These are phyloP conservation scores for Hoplodrina blanda DNA, from an alignment of 2,888 invertebrate genomes.

Conservation along the genomic window DNA sequence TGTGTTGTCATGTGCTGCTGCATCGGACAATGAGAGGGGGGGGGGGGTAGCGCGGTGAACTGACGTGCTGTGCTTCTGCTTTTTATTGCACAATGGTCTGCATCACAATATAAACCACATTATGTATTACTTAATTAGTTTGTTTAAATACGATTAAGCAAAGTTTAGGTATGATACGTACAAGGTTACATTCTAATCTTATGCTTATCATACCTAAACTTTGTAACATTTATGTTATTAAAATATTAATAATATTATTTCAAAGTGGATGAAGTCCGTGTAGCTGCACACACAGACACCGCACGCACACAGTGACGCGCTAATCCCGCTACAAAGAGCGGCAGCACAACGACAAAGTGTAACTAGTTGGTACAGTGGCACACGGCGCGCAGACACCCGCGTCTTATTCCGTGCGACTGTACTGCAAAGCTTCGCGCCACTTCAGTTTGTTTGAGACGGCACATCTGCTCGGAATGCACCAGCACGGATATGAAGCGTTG, in stretches of 20 bases:
- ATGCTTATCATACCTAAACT: background rate
- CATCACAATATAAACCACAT: too few species aligned
- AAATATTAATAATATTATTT: background rate
- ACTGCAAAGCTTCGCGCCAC: background rate
- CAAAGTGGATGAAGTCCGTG: background rate
- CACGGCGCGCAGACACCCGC: conserved; percentile 7
- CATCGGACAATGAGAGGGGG: too few species aligned
- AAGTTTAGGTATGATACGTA: too few species aligned
- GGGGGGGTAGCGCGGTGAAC: too few species aligned
- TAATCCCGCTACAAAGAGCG: conserved; percentile 15
- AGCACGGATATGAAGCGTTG: background rate
- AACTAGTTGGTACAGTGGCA: conserved; percentile 10
- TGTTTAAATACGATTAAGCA: too few species aligned
- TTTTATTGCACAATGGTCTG: too few species aligned
- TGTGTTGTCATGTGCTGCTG: too few species aligned
- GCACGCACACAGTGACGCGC: background rate
- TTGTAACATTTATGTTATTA: background rate
- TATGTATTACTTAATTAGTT: too few species aligned
- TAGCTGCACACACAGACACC: background rate
- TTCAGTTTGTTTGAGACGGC: conserved; percentile 23
- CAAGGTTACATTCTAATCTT: background rate
- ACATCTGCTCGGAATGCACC: background rate
- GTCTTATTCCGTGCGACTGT: conserved; percentile 8
- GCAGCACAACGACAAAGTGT: conserved; percentile 8
- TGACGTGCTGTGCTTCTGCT: too few species aligned